Evolutionary conservation across 1,140 invertebrate genomes (phyloP).

Genomic region (Sycobia sp.): DNA sequence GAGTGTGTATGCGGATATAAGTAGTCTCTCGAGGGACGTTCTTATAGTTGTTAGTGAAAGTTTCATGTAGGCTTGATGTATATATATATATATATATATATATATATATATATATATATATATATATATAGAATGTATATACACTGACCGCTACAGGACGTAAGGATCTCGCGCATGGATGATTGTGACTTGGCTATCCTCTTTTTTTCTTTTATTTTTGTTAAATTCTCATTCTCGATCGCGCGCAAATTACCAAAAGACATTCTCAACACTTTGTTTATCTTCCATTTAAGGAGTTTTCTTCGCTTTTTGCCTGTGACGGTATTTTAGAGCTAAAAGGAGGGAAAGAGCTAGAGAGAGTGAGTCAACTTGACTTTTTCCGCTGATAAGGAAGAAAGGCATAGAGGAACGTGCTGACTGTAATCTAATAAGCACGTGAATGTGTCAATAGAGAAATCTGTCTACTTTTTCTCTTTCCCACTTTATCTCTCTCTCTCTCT

Average conservation of each 20-base stretch:
- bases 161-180: not conserved
- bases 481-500: too few species aligned
- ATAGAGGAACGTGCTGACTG: too few species aligned
- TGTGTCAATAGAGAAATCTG: too few species aligned
- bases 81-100: too few species aligned
- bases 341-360: not conserved
- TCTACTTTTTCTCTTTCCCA: too few species aligned
- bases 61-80: not conserved
- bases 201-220: not conserved
- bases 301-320: not conserved
- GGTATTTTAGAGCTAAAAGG: not conserved
- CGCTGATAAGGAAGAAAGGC: too few species aligned
- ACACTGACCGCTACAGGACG: too few species aligned
- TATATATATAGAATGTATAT: too few species aligned
- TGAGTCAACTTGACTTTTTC: too few species aligned
- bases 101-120: too few species aligned
- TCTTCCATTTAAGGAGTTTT: not conserved
- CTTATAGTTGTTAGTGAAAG: slow-evolving; percentile 23
- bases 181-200: not conserved
- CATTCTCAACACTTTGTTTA: not conserved
- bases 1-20: not conserved
- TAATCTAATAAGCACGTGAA: too few species aligned
- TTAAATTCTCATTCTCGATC: not conserved
- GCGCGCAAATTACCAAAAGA: not conserved
- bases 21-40: not conserved